phyloP scores from a whole-genome alignment of 2,797 vertebrate genomes.

The Cirrhinus molitorella region DNA sequence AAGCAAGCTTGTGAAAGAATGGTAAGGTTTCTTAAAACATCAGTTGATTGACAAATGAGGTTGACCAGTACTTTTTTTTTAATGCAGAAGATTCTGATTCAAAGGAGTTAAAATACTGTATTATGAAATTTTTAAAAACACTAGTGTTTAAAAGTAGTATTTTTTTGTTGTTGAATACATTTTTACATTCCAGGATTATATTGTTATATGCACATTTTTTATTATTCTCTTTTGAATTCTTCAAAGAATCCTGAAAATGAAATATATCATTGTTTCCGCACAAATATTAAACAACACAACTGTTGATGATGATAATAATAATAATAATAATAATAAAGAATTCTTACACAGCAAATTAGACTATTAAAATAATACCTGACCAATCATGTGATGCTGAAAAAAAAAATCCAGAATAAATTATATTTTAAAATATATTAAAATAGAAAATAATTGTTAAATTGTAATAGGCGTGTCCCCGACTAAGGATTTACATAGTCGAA shows the following conservation, averaged over 20 bases:
- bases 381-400: too few relatives aligned
- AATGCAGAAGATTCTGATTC: background rate
- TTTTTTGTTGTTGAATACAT: too few relatives aligned
- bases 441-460: too few relatives aligned
- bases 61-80: background rate
- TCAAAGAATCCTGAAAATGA: background rate
- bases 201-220: too few relatives aligned
- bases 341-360: background rate
- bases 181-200: too few relatives aligned
- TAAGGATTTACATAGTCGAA: too few relatives aligned
- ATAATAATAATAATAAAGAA: too few relatives aligned
- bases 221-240: too few relatives aligned
- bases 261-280: background rate
- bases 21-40: slow-evolving; percentile 75
- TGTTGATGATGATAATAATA: background rate
- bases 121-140: background rate
- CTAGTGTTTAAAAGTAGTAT: background rate
- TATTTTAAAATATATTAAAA: too few relatives aligned
- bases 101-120: background rate
- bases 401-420: too few relatives aligned
- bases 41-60: background rate
- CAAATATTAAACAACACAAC: background rate
- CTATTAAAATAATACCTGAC: background rate
- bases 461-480: too few relatives aligned
- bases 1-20: slow-evolving; percentile 98